phyloP scores from a whole-genome alignment of 2,113 vertebrate species.

The Atrichornis clamosus region DNA sequence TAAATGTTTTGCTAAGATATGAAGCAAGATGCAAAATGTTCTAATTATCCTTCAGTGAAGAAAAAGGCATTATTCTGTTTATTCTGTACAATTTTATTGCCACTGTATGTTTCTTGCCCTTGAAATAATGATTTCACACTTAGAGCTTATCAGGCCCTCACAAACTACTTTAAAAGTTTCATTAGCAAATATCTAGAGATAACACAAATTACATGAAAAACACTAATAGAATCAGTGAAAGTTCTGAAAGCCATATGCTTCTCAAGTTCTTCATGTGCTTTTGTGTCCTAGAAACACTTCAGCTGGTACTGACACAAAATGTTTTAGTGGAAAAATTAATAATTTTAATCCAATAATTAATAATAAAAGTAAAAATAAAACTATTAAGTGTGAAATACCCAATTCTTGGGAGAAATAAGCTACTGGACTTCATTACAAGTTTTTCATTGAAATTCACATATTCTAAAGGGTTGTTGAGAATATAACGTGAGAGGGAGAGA shows the following conservation, averaged over 20 bases:
- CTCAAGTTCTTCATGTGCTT: not conserved
- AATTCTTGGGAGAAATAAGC: not conserved
- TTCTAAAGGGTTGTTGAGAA: not conserved
- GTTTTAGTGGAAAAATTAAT: not conserved
- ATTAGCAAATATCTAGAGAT: not conserved
- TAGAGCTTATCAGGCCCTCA: not conserved
- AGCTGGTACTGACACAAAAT: not conserved
- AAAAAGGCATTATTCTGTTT: not conserved
- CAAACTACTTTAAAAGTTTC: not conserved
- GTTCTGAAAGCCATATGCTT: not conserved
- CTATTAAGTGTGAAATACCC: not conserved
- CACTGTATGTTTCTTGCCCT: not conserved
- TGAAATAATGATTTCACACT: not conserved
- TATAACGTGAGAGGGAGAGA: not conserved
- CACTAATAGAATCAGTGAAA: not conserved
- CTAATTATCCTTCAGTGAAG: not conserved
- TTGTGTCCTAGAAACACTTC: not conserved
- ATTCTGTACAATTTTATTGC: not conserved
- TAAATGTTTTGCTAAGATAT: not conserved
- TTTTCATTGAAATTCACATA: not conserved
- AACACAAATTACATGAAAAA: not conserved
- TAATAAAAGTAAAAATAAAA: not conserved
- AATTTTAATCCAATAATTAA: no score
- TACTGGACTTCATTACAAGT: not conserved
- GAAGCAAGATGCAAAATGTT: not conserved